These are phyloP conservation scores for Drosophila pandora DNA, from an alignment of 1,140 invertebrate genomes.

Conservation along the genomic window DNA sequence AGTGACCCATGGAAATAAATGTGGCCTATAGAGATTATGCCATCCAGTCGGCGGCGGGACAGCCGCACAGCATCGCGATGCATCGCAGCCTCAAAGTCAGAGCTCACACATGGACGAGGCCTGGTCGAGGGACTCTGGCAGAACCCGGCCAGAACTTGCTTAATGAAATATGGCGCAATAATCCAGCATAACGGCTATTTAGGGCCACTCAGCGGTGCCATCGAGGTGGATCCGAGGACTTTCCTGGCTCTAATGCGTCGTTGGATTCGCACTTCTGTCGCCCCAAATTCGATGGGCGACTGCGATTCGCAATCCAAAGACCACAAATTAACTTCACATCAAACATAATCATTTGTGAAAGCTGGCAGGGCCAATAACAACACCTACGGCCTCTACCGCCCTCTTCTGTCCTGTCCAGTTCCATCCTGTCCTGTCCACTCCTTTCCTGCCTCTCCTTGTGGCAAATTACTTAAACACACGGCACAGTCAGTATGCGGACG, in stretches of 20 bases:
- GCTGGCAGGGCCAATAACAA: slow-evolving; percentile 62
- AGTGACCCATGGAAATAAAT: slow-evolving; percentile 84
- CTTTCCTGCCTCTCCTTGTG: slow-evolving; percentile 25
- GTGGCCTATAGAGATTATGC: slow-evolving; percentile 83
- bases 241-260: slow-evolving; percentile 63
- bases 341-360: slow-evolving; percentile 83
- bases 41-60: slow-evolving; percentile 41
- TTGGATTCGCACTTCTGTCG: slow-evolving; percentile 66
- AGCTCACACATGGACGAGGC: not conserved
- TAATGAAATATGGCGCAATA: slow-evolving; percentile 82
- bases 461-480: slow-evolving; percentile 79
- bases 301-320: slow-evolving; percentile 50
- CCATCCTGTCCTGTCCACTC: not conserved
- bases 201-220: slow-evolving; percentile 60
- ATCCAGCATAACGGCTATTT: slow-evolving; percentile 79
- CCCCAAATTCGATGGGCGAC: slow-evolving; percentile 16
- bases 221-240: not conserved
- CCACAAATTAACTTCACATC: slow-evolving; percentile 80
- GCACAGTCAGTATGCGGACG: slow-evolving; percentile 17
- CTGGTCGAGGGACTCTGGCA: slow-evolving; percentile 1
- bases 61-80: slow-evolving; percentile 30
- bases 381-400: slow-evolving; percentile 52
- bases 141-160: slow-evolving; percentile 21
- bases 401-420: not conserved
- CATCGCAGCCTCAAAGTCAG: slow-evolving; percentile 17